phyloP scores from a whole-genome alignment of 2,888 invertebrate species.

The Erebia epiphron region DNA sequence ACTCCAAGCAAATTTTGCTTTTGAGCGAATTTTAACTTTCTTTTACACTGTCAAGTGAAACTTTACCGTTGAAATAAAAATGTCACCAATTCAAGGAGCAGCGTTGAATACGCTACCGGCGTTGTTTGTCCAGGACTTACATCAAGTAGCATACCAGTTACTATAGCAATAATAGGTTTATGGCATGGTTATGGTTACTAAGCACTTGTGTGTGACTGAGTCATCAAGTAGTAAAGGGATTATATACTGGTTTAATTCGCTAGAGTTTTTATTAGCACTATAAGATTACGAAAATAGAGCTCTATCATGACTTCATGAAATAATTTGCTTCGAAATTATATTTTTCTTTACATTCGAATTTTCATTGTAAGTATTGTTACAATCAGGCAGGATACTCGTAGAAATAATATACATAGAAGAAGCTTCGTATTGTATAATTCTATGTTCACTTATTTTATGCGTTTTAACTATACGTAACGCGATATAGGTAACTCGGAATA shows the following conservation, averaged over 20 bases:
- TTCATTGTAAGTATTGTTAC: too few relatives aligned
- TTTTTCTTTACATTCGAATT: too few relatives aligned
- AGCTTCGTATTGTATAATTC: too few relatives aligned
- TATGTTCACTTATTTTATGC: too few relatives aligned
- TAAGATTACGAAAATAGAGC: not conserved
- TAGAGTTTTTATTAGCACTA: not conserved
- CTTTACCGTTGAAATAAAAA: too few relatives aligned
- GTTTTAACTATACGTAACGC: too few relatives aligned
- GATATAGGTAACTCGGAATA: too few relatives aligned
- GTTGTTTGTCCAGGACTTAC: not conserved
- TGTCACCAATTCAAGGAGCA: not conserved
- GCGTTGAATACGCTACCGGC: not conserved
- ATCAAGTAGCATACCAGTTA: slow-evolving; percentile 18
- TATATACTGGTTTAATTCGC: not conserved
- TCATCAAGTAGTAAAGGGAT: slow-evolving; percentile 26
- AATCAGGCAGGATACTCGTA: too few relatives aligned
- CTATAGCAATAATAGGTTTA: not conserved
- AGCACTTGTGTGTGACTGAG: slow-evolving; percentile 20
- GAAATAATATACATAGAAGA: too few relatives aligned
- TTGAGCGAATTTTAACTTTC: too few relatives aligned
- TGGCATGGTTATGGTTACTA: slow-evolving; percentile 8
- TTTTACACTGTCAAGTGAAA: too few relatives aligned
- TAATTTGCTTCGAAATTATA: not conserved
- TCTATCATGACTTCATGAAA: not conserved
- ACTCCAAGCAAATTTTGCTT: too few relatives aligned